Conservation (phyloP, 2,888 invertebrate genomes). For the Rhorus exstirpatorius region DNA sequence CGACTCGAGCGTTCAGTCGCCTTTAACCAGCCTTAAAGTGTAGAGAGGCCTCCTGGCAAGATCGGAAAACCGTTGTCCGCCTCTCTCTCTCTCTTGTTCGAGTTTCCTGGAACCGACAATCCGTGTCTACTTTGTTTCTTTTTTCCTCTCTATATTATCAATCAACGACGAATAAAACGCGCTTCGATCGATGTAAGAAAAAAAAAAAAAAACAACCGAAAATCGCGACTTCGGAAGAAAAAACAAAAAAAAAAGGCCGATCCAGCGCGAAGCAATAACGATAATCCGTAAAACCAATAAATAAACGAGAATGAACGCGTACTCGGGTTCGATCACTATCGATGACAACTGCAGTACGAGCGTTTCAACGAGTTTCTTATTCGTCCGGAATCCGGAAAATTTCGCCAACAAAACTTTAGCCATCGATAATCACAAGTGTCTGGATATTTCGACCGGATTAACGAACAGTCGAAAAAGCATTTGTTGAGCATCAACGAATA, state of each 20-base stretch:
- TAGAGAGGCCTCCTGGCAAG: constrained; percentile 72
- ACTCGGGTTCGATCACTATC: constrained; percentile 39
- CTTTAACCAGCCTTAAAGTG: constrained; percentile 81
- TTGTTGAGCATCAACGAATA: constrained; percentile 18
- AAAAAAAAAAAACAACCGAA: constrained; percentile 24
- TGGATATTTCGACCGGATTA: constrained; percentile 51
- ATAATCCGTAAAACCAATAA: constrained; percentile 5
- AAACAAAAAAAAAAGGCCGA: background rate
- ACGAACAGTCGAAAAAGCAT: constrained; percentile 29
- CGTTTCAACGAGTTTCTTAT: constrained; percentile 34
- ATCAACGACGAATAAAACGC: background rate
- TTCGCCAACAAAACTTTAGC: constrained; percentile 14
- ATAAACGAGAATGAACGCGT: constrained; percentile 63
- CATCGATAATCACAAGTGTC: constrained; percentile 25
- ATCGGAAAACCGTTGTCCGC: constrained; percentile 60
- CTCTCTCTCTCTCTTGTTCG: constrained; percentile 28
- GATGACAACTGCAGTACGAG: constrained; percentile 44
- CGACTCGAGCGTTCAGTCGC: constrained; percentile 80
- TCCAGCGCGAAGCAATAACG: background rate
- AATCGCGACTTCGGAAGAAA: constrained; percentile 30
- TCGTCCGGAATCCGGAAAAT: constrained; percentile 51
- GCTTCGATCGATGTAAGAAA: constrained; percentile 29
- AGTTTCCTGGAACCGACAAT: constrained; percentile 13
- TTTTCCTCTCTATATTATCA: background rate
- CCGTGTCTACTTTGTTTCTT: constrained; percentile 19